Conservation (phyloP, 2,797 vertebrate species). For the Nannoperca australis region DNA sequence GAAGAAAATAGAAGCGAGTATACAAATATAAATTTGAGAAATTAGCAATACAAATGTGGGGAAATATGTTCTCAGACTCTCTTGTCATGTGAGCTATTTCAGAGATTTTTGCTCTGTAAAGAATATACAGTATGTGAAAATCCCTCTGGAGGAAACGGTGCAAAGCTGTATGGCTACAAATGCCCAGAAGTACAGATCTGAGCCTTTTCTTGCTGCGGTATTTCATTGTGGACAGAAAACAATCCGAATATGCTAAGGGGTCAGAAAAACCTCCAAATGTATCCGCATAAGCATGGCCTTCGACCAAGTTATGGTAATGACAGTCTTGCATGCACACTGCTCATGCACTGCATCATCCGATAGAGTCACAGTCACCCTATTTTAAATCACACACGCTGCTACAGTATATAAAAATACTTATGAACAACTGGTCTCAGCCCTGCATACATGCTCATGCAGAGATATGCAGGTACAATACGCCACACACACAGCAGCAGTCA, state of each 20-base stretch:
- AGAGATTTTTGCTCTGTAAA: conserved; percentile 14
- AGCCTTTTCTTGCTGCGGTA: conserved; percentile 25
- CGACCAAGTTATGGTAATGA: conserved; percentile 4
- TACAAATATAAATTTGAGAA: no score
- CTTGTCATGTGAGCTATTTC: conserved; percentile 29
- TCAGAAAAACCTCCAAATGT: not conserved
- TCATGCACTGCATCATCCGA: conserved; percentile 29
- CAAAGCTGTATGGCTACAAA: conserved; percentile 22
- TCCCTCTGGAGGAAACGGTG: conserved; percentile 23
- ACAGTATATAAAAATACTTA: conserved; percentile 26
- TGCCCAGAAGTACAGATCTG: conserved; percentile 2
- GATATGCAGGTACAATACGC: conserved; percentile 22
- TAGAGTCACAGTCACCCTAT: conserved; percentile 37
- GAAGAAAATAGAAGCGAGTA: no score
- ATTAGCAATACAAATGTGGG: no score
- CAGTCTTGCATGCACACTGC: conserved; percentile 9
- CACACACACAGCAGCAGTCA: conserved; percentile 21
- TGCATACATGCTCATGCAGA: conserved; percentile 31
- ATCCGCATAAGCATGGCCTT: not conserved
- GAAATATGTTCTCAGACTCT: conserved; percentile 7
- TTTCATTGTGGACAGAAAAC: conserved; percentile 18
- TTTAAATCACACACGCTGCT: conserved; percentile 28
- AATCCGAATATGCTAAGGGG: conserved; percentile 18
- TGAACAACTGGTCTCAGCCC: conserved; percentile 23
- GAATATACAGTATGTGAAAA: conserved; percentile 33